phyloP scores from a whole-genome alignment of 2,113 vertebrate species.

The Australoheros scitulus region DNA sequence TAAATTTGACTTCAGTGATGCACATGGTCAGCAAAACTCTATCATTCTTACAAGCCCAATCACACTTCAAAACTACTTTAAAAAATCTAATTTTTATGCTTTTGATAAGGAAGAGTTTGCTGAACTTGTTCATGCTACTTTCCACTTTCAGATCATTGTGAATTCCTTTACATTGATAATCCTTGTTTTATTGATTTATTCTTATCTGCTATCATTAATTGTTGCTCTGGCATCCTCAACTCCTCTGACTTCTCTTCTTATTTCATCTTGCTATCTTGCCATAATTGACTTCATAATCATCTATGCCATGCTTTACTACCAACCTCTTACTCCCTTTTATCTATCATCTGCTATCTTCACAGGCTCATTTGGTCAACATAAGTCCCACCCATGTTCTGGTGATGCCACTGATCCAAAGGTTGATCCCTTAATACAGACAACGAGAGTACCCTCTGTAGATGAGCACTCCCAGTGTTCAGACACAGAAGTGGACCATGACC shows the following conservation, averaged over 20 bases:
- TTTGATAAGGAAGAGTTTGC: not conserved
- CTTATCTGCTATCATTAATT: not conserved
- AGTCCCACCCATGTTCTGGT: slow-evolving; percentile 65
- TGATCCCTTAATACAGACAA: slow-evolving; percentile 57
- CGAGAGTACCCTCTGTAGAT: slow-evolving; percentile 70
- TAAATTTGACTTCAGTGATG: slow-evolving; percentile 21
- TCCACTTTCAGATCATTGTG: slow-evolving; percentile 13
- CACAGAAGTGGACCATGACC: slow-evolving; percentile 83
- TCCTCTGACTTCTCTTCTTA: not conserved
- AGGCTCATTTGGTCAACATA: slow-evolving; percentile 80
- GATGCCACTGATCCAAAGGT: slow-evolving; percentile 42
- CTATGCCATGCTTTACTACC: not conserved
- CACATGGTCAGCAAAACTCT: slow-evolving; percentile 32
- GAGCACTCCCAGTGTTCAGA: slow-evolving; percentile 82
- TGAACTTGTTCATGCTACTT: slow-evolving; percentile 37
- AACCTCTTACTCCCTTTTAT: not conserved
- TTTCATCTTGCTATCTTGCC: not conserved
- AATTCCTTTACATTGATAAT: not conserved
- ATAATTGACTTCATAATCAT: not conserved
- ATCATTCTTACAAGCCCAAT: not conserved
- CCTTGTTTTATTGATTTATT: not conserved
- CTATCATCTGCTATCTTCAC: slow-evolving; percentile 19
- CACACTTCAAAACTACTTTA: not conserved
- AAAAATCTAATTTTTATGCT: slow-evolving; percentile 48
- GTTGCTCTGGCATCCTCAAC: not conserved